Base-by-base conservation (phyloP, 2,888 invertebrate species). In the Drosophila robusta region DNA sequence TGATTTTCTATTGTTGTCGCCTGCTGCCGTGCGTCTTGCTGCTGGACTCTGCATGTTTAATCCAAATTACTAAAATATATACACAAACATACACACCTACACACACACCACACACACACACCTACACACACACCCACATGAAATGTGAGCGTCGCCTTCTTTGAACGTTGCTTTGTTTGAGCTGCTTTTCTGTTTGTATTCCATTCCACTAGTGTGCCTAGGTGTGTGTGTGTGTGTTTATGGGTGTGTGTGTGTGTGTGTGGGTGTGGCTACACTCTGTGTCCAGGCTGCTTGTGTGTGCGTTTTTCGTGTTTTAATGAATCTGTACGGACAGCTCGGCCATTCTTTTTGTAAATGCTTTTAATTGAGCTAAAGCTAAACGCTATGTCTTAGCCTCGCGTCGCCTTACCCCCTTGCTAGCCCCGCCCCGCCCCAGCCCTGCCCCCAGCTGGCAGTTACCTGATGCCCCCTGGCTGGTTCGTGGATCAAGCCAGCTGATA, bases 1-100 rank as follows among this genome's bases (percentile, higher is more conserved):
- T 88, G 88, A 84, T 86, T 82, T 84, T 86, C 83, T 88, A 86
- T 82, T 86, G 83, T 88, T 71, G 80, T 74, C 82, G 83, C 54
- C 67, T 41, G 68, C 63, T 70, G 58, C 55, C 41, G 54, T 16
- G 41, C 45, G 60, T 61, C 61, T 61, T 32, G 61, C 60, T 44
- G 49, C 64, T 63, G 64, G 63, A 63, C 76, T 70, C 83, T 77
- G 83, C 83, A 86, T 83, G 83, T 88, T 85, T 83, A 88, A 83
- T 88, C 86, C 86, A 86, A 83, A 83, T 88, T 88, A 88, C 83
- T 82, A 64, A 82, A 79, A 82, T 79, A 88, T 64, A 78, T 63
- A 73, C 56, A 58, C 24, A 36, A 8, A 29, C 22, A 36, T 42
- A 36, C 41, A 50, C 32, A 47, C 29, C 45, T 32, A 38, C 38